These are phyloP conservation scores for Neofelis nebulosa DNA, from an alignment of 2,113 vertebrate genomes.

Conservation along the genomic window DNA sequence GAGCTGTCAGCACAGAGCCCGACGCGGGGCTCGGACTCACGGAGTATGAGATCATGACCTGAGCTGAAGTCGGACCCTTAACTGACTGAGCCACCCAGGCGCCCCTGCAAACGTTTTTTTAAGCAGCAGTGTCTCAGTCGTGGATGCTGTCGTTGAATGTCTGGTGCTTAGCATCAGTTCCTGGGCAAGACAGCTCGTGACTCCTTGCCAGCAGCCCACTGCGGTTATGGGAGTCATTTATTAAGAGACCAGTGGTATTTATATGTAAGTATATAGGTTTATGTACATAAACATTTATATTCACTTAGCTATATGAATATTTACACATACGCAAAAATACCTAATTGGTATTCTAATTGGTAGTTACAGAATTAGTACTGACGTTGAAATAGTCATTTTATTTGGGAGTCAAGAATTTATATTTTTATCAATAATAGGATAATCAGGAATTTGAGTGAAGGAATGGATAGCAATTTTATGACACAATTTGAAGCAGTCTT, in stretches of 20 bases:
- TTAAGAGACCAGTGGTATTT: not conserved
- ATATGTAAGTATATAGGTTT: not conserved
- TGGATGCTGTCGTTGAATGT: not conserved
- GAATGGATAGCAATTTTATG: not conserved
- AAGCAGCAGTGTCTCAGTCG: not conserved
- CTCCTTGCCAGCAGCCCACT: not conserved
- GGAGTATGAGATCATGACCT: too few relatives aligned
- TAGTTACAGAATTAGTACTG: not conserved
- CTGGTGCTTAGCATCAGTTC: not conserved
- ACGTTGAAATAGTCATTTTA: not conserved
- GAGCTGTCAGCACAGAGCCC: too few relatives aligned
- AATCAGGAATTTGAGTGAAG: not conserved
- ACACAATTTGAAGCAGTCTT: slow-evolving; percentile 5
- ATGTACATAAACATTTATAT: not conserved
- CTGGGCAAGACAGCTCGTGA: not conserved
- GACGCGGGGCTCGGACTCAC: too few relatives aligned
- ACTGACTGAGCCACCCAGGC: too few relatives aligned
- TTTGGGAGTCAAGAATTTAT: not conserved
- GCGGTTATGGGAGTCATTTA: not conserved
- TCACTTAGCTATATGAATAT: not conserved
- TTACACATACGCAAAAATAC: not conserved
- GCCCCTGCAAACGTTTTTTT: not conserved
- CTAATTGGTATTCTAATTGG: not conserved
- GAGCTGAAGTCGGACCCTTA: too few relatives aligned
- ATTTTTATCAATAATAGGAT: not conserved